A percentile compares a stretch with the other conserved stretches of the same genome.
These are phyloP conservation scores for Andrena flavipes DNA, from an alignment of 2,888 invertebrate species.

Conservation along the genomic window DNA sequence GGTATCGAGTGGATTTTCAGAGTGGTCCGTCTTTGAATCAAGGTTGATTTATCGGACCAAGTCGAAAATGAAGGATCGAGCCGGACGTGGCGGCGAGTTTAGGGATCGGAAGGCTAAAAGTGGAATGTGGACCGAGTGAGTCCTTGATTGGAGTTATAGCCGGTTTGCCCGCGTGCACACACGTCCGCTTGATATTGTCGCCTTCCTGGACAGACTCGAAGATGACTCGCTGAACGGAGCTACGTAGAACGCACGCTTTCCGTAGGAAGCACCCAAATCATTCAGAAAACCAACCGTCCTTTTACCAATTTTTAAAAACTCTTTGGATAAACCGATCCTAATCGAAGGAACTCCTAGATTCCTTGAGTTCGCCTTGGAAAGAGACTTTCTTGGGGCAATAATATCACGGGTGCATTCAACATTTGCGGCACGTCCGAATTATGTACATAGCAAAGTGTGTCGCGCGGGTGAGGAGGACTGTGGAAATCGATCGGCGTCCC, in stretches of 20 bases:
- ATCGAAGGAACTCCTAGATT: not conserved
- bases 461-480: slow-evolving; percentile 57
- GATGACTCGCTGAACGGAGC: slow-evolving; percentile 18
- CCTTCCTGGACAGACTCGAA: slow-evolving; percentile 37
- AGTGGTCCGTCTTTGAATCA: not conserved
- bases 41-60: slow-evolving; percentile 18
- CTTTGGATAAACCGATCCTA: not conserved
- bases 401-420: slow-evolving; percentile 21
- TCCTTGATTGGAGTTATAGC: slow-evolving; percentile 81
- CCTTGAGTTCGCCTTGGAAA: not conserved
- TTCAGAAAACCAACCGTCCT: not conserved
- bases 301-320: not conserved
- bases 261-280: not conserved
- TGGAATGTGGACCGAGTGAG: slow-evolving; percentile 82
- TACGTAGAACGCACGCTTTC: not conserved
- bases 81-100: slow-evolving; percentile 63
- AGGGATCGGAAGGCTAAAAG: slow-evolving; percentile 78
- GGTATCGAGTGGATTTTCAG: not conserved
- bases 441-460: slow-evolving; percentile 55
- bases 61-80: slow-evolving; percentile 18
- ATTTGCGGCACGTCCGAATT: slow-evolving; percentile 42
- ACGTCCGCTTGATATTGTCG: slow-evolving; percentile 51
- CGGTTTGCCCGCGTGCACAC: slow-evolving; percentile 75
- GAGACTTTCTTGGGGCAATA: not conserved
- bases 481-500: slow-evolving; percentile 80